Conservation (phyloP, 23 tunicate genomes). For the Clavelina lepadiformis region DNA sequence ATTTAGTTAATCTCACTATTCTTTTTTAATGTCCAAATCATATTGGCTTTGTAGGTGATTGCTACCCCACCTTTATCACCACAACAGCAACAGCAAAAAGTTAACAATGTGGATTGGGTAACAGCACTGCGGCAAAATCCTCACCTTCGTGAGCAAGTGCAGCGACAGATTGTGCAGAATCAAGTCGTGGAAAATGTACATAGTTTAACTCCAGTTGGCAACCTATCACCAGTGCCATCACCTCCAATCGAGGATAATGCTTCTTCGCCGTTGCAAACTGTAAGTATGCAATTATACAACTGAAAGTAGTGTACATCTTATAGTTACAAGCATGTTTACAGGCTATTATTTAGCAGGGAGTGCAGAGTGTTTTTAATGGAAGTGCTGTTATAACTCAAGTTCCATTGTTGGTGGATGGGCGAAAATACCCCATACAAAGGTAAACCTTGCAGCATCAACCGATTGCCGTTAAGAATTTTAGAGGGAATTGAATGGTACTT, state of each 20-base stretch:
- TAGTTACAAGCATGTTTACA: too few relatives aligned
- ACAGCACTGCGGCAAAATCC: slow-evolving; percentile 47
- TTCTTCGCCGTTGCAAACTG: slow-evolving; percentile 17
- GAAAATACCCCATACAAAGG: slow-evolving; percentile 47
- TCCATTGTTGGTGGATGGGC: slow-evolving; percentile 23
- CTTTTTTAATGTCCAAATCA: too few relatives aligned
- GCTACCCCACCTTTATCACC: too few relatives aligned
- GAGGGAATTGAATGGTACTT: too few relatives aligned
- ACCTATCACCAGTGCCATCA: slow-evolving; percentile 31
- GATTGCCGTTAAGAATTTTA: too few relatives aligned
- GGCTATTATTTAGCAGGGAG: too few relatives aligned
- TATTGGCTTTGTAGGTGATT: too few relatives aligned
- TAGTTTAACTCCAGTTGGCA: neutral
- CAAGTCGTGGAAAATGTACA: neutral
- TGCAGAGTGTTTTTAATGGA: slow-evolving; percentile 13
- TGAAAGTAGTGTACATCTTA: too few relatives aligned
- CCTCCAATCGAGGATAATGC: slow-evolving; percentile 1
- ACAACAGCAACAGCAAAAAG: slow-evolving; percentile 9
- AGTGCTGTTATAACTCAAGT: slow-evolving; percentile 32
- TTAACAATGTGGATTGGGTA: slow-evolving; percentile 7
- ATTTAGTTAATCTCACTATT: too few relatives aligned
- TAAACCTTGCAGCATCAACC: too few relatives aligned
- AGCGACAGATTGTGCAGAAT: slow-evolving; percentile 12
- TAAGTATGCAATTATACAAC: neutral
- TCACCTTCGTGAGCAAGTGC: slow-evolving; percentile 38